Conservation (phyloP, 2,797 vertebrate genomes). For the Dryobates pubescens region DNA sequence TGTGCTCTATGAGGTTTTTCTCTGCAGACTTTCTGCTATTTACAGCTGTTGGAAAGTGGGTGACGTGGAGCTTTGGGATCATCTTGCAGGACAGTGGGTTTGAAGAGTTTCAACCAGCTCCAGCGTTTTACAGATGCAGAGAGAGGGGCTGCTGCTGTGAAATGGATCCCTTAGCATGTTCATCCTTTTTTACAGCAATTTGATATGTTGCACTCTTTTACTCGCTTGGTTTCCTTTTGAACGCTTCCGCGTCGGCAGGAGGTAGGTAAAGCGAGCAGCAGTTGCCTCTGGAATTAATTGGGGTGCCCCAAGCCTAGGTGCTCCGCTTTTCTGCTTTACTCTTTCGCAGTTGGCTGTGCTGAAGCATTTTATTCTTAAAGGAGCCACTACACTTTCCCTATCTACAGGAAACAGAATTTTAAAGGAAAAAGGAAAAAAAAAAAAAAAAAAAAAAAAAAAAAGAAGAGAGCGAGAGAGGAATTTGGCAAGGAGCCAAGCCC, state of each 20-base stretch:
- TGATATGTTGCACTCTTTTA: constrained; percentile 14
- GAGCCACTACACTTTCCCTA: constrained; percentile 22
- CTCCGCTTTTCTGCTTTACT: background rate
- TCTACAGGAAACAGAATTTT: constrained; percentile 54
- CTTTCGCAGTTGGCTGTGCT: background rate
- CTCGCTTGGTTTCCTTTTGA: constrained; percentile 7
- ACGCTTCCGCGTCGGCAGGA: background rate
- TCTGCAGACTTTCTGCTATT: constrained; percentile 27
- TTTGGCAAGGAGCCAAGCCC: constrained; percentile 32
- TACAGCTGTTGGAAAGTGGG: background rate
- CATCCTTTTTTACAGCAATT: constrained; percentile 18
- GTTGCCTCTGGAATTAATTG: background rate
- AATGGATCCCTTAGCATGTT: background rate
- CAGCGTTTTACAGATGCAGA: background rate
- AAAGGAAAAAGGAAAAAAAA: background rate
- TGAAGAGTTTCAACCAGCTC: background rate
- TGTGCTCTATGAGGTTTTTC: constrained; percentile 19
- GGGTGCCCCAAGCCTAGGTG: background rate
- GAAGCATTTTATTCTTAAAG: constrained; percentile 30
- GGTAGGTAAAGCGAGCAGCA: constrained; percentile 15
- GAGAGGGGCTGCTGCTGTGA: background rate
- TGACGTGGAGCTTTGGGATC: constrained; percentile 34
- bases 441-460: background rate
- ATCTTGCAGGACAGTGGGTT: background rate
- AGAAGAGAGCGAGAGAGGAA: background rate